A percentile compares a stretch with the other conserved stretches of the same genome.
Evolutionary conservation across 2,888 invertebrate species (phyloP).

Genomic region (Formica aserva): DNA sequence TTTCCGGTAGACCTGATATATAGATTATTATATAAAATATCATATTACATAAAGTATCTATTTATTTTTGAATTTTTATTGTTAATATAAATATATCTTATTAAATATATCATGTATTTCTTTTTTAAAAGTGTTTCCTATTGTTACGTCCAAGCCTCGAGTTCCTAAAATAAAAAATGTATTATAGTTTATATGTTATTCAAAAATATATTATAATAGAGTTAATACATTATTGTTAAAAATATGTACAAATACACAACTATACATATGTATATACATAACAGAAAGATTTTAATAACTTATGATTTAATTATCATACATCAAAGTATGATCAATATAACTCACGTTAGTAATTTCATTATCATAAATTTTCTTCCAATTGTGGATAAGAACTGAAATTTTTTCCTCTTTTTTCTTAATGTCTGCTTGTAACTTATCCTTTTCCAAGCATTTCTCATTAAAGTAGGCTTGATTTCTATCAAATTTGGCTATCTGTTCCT

Average conservation of each 20-base stretch:
- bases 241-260: conserved; percentile 14
- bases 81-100: not conserved
- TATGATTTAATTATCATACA: conserved; percentile 39
- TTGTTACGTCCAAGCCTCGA: conserved; percentile 18
- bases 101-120: not conserved
- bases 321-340: conserved; percentile 34
- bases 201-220: conserved; percentile 21
- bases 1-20: too few species aligned
- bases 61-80: not conserved
- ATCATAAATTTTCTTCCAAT: conserved; percentile 71
- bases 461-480: conserved; percentile 54
- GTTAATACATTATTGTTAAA: conserved; percentile 19
- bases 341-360: conserved; percentile 70
- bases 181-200: not conserved
- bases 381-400: conserved; percentile 54
- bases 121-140: not conserved
- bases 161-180: conserved; percentile 56
- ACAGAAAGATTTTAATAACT: not conserved
- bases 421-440: conserved; percentile 44
- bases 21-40: not conserved
- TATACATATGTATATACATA: not conserved
- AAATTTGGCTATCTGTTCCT: conserved; percentile 55
- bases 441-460: conserved; percentile 63
- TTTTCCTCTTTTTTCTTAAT: conserved; percentile 62
- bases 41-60: not conserved